Evolutionary conservation across 1,140 invertebrate species (phyloP), one percentile per base, ranked within the genome.

Genomic region (Zaprionus ghesquierei): DNA sequence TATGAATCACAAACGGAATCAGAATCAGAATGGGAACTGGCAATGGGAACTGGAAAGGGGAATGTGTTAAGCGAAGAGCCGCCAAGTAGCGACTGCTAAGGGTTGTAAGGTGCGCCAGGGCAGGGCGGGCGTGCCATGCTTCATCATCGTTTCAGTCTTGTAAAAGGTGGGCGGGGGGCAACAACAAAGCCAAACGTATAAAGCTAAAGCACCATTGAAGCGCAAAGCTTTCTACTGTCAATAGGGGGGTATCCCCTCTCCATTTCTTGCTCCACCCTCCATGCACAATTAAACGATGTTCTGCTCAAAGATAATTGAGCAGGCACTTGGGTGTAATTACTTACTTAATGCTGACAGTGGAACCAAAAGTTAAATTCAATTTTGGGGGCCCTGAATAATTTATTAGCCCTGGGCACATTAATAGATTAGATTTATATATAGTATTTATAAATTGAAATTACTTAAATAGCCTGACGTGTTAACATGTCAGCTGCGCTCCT

Each of bases 241-340:
- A 20, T 38, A 4, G 2, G 35, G 31, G 5, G 2, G n/a, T 3
- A 2, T 6, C 27, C 10, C 33, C 4, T 1, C 27, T 33, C 27
- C 9, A 9, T n/a, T 44, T 18, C 59, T 25, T 10, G 13, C 22
- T 15, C 22, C 23, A 15, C 23, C 15, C 2, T 2, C 50, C 51
- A 49, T 77, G 81, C 75, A 78, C 87, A 90, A 90, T 90, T 90
- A 90, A 75, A 74, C 87, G 77, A 65, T 90, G 66, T 62, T 75
- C 60, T 74, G 78, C 66, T 78, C 50, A 90, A 79, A 81, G 89
- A 90, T 90, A 90, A 90, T 90, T 90, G 82, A 90, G 87, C 87
- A 87, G 87, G 87, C 87, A 90, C 87, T 90, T 90, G 87, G 87
- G 87, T 79, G 44, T 90, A 90, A 90, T 90, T 90, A 90, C 89